Percentiles rank a stretch among this genome's conserved stretches.
Evolutionary conservation across 2,888 invertebrate genomes (phyloP).

Genomic region (Tubulanus polymorphus): DNA sequence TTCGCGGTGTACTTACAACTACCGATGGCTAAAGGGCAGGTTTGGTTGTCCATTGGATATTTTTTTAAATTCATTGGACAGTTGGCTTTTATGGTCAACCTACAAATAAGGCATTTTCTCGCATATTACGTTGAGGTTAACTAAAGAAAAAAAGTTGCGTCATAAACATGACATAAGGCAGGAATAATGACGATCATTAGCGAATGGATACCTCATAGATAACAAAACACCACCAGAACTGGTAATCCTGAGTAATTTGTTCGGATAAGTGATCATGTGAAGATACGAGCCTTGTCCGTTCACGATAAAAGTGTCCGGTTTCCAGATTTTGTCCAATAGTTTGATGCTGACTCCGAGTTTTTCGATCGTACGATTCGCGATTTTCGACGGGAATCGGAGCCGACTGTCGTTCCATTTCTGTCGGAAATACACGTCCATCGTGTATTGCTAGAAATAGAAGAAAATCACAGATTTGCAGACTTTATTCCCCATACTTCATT

Average conservation of each 20-base stretch:
- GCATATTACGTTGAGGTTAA: no score
- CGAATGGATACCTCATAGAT: conserved; percentile 92
- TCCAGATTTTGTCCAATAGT: conserved; percentile 89
- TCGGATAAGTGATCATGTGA: conserved; percentile 92
- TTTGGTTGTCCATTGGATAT: conserved; percentile 80
- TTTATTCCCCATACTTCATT: background rate
- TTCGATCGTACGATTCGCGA: conserved; percentile 29
- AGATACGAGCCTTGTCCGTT: conserved; percentile 68
- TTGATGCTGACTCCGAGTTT: conserved; percentile 59
- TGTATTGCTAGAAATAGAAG: background rate
- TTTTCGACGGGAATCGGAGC: conserved; percentile 35
- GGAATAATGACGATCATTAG: no score
- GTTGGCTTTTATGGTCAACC: conserved; percentile 76
- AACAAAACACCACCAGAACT: conserved; percentile 87
- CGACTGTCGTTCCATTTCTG: conserved; percentile 46
- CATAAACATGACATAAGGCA: background rate
- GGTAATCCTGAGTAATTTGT: conserved; percentile 82
- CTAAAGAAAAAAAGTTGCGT: conserved; percentile 1
- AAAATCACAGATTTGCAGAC: background rate
- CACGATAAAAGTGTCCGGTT: conserved; percentile 81
- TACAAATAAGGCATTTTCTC: no score
- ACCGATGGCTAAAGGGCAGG: conserved; percentile 71
- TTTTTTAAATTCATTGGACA: conserved; percentile 79
- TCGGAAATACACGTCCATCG: conserved; percentile 46
- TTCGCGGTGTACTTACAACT: conserved; percentile 70